Evolutionary conservation across 1,140 invertebrate species (phyloP).

Genomic region (Danaus plexippus): DNA sequence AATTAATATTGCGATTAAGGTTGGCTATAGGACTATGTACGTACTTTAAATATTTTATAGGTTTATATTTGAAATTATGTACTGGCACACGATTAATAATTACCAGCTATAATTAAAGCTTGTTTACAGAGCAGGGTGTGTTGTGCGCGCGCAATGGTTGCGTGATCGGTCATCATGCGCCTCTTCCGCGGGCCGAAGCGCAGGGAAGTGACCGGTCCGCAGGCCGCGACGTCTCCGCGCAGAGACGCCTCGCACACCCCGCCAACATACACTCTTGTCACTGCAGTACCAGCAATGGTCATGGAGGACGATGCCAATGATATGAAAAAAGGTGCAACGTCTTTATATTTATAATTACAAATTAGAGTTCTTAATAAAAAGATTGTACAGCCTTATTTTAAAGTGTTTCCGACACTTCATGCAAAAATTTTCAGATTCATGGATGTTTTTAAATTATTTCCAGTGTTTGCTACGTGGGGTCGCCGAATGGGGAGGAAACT

Average conservation of each 20-base stretch:
- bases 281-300: slow-evolving; percentile 74
- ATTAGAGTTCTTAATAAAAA: neutral
- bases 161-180: slow-evolving; percentile 67
- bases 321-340: slow-evolving; percentile 64
- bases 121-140: slow-evolving; percentile 29
- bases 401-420: neutral
- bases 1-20: too few species aligned
- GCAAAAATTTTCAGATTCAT: slow-evolving; percentile 1
- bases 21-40: neutral
- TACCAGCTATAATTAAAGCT: too few species aligned
- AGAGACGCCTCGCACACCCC: slow-evolving; percentile 48
- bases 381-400: too few species aligned
- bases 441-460: slow-evolving; percentile 33
- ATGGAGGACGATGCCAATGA: slow-evolving; percentile 73
- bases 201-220: slow-evolving; percentile 65
- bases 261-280: slow-evolving; percentile 73
- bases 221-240: slow-evolving; percentile 54
- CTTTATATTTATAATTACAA: neutral
- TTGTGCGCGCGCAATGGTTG: slow-evolving; percentile 55
- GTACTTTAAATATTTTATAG: neutral
- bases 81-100: too few species aligned
- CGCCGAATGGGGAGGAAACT: slow-evolving; percentile 84
- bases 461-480: slow-evolving; percentile 85
- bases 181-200: slow-evolving; percentile 68
- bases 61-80: too few species aligned